Evolutionary conservation across 2,888 invertebrate species (phyloP), one percentile per base, ranked within the genome.

Genomic region (Nesidiocoris tenuis): DNA sequence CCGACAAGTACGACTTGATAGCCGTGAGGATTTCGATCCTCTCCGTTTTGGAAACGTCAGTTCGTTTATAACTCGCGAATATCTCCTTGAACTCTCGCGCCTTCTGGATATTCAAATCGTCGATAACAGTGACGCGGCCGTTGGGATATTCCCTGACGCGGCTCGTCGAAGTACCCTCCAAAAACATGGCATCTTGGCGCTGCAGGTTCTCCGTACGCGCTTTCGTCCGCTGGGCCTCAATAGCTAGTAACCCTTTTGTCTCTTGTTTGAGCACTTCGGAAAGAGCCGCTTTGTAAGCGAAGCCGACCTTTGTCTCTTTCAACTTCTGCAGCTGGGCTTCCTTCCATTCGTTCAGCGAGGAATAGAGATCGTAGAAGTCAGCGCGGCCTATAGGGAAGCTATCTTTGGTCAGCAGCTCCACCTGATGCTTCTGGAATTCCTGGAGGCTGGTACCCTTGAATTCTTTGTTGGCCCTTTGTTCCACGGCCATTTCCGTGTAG

Each of bases 71-170:
- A 3, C 76, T 68, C 0, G 77, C 87, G 82, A 93, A 94, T 17
- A 94, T 85, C 80, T 89, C 89, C 76, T 89, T 89, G 63, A 93
- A 86, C 81, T 91, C 90, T 68, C 90, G 88, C 17, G 93, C 94
- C 80, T 90, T 88, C 81, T 94, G 92, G 19, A 91, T 91, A 82
- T 91, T 91, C 68, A 92, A 82, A 0, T 94, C 91, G 80, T 95
- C 92, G 91, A 96, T 90, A 79, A 90, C 88, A 18, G 94, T 88
- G 54, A 88, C 74, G 39, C 85, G 86, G 19, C 90, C 90, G 81
- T 91, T 91, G 80, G 89, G 89, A 39, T 90, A 90, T 77, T 87
- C 87, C 92, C 94, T 94, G 75, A 88, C 88, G 59, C 92, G 87
- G 0, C 96, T 92, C 79, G 88, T 87, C 1, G 90, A 89, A 81